Percentiles rank a stretch among this genome's conserved stretches.
Conservation (phyloP, 2,113 vertebrate species). For the Pachypanchax playfairii region DNA sequence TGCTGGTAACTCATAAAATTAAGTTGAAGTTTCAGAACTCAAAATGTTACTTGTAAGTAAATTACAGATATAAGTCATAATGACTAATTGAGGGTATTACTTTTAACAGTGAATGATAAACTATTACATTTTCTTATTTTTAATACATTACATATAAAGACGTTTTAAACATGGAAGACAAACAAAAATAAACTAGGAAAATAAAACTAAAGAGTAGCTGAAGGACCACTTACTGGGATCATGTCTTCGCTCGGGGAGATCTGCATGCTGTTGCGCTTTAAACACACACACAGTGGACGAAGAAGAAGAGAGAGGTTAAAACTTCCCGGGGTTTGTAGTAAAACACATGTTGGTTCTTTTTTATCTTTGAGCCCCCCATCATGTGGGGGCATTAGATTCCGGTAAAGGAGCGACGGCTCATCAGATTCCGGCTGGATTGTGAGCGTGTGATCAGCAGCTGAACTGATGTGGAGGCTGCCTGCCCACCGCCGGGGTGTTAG, state of each 20-base stretch:
- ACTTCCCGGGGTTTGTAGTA: conserved; percentile 36
- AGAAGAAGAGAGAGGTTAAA: conserved; percentile 36
- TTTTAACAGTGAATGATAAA: background rate
- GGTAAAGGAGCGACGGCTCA: conserved; percentile 7
- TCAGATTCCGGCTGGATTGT: background rate
- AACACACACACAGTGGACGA: conserved; percentile 36
- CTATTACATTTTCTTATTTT: no score
- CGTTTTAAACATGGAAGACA: no score
- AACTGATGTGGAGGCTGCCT: no score
- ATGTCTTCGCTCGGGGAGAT: conserved; percentile 81
- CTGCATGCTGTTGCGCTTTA: conserved; percentile 79
- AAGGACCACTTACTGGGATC: conserved; percentile 74
- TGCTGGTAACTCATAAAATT: background rate
- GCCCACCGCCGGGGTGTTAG: no score
- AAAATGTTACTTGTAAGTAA: background rate
- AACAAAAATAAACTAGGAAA: no score
- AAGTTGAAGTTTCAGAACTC: background rate
- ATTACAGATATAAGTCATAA: background rate
- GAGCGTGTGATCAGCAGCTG: no score
- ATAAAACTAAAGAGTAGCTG: no score
- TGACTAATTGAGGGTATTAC: background rate
- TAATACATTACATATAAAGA: no score
- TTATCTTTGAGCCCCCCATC: conserved; percentile 8
- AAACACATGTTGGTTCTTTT: conserved; percentile 17
- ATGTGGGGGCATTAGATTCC: conserved; percentile 13